Evolutionary conservation across 2,113 vertebrate genomes (phyloP).

Genomic region (Tiliqua scincoides): DNA sequence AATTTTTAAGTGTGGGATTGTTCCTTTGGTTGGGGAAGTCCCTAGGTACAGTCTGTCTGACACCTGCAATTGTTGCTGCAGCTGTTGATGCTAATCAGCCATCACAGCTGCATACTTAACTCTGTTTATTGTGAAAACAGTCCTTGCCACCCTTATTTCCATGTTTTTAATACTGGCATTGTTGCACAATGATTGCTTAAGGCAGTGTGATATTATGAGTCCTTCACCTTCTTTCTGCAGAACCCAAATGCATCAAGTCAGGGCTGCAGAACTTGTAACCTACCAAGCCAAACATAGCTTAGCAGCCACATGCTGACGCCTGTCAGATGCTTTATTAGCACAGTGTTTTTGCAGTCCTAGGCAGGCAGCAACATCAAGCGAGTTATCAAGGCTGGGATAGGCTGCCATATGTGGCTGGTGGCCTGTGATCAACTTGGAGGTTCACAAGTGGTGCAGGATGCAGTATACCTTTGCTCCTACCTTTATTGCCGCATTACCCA

Average conservation of each 20-base stretch:
- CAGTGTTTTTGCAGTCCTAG: neutral
- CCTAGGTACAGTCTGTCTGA: neutral
- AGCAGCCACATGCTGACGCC: neutral
- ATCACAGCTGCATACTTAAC: fast-evolving
- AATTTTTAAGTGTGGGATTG: neutral
- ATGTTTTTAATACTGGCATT: neutral
- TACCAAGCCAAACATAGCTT: neutral
- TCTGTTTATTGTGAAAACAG: neutral
- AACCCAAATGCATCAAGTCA: neutral
- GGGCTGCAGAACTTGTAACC: neutral
- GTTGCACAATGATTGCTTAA: fast-evolving
- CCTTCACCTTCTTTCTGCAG: neutral
- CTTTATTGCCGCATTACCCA: neutral
- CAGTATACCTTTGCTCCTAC: neutral
- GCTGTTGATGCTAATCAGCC: neutral
- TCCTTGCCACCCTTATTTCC: neutral
- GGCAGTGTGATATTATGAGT: neutral
- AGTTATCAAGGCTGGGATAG: neutral
- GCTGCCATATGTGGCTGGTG: neutral
- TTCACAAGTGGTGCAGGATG: neutral
- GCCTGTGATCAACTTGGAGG: neutral
- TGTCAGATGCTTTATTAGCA: neutral
- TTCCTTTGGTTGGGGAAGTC: neutral
- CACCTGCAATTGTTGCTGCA: neutral
- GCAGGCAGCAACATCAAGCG: neutral